A percentile compares a stretch with the other conserved stretches of the same genome.
phyloP scores from a whole-genome alignment of 2,797 vertebrate species.

The Ceyx erithaca region DNA sequence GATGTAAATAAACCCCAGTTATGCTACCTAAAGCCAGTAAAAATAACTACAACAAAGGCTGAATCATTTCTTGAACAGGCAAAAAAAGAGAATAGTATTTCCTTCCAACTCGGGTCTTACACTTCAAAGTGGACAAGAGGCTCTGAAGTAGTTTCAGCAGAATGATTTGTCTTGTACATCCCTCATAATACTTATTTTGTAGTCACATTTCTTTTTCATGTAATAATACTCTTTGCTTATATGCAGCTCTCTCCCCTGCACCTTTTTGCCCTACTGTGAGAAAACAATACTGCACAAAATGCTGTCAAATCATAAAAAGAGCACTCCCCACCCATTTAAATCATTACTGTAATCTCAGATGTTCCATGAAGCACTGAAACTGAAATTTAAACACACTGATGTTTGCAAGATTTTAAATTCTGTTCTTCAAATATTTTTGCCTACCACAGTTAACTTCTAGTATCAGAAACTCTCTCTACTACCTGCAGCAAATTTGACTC shows the following conservation, averaged over 20 bases:
- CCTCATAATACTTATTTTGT: not conserved
- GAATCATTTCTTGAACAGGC: not conserved
- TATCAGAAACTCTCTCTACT: conserved; percentile 46
- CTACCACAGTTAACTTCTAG: not conserved
- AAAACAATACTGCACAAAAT: not conserved
- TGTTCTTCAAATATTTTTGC: not conserved
- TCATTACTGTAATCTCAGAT: not conserved
- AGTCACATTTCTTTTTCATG: not conserved
- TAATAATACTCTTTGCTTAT: not conserved
- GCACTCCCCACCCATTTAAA: not conserved
- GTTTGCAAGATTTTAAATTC: not conserved
- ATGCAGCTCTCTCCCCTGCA: not conserved
- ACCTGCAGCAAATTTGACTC: conserved; percentile 96
- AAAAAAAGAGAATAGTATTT: not conserved
- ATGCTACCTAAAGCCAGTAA: not conserved
- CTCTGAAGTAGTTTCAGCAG: not conserved
- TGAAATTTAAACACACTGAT: not conserved
- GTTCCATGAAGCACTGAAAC: not conserved
- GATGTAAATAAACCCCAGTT: not conserved
- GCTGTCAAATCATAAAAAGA: not conserved
- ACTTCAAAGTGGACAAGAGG: not conserved
- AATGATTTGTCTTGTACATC: not conserved
- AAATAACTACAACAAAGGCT: not conserved
- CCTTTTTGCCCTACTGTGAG: accelerated
- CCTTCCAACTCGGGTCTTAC: not conserved